Percentiles rank a stretch among this genome's conserved stretches.
phyloP scores from a whole-genome alignment of 1,140 invertebrate genomes.

The Chironomus striatipennis region DNA sequence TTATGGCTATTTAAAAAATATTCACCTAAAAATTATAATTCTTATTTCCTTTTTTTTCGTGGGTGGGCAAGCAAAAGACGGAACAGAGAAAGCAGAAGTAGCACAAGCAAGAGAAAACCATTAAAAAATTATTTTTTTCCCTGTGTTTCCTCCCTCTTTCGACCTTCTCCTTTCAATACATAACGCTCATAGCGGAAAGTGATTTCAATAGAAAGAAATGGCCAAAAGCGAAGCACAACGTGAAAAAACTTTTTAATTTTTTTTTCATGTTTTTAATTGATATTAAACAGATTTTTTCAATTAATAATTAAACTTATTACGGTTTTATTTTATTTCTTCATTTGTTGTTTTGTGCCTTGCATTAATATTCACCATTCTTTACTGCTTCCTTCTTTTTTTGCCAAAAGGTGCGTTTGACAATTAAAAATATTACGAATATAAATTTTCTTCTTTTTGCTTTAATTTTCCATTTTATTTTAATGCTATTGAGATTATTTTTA shows the following conservation, averaged over 20 bases:
- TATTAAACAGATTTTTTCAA: conserved; percentile 23
- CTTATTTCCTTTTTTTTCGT: background rate
- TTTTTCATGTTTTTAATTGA: conserved; percentile 22
- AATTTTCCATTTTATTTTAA: background rate
- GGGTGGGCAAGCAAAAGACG: background rate
- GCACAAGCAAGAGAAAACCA: background rate
- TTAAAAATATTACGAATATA: conserved; percentile 13
- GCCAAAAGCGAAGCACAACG: conserved; percentile 12
- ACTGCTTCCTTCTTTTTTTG: background rate
- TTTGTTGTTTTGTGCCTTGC: background rate
- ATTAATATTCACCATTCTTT: background rate
- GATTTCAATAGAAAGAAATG: background rate
- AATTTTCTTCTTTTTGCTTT: background rate
- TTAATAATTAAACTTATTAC: conserved; percentile 20
- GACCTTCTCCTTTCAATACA: background rate
- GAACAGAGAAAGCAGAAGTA: background rate
- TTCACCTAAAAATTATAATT: background rate
- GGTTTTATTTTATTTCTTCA: too few relatives aligned
- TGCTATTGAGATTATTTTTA: too few relatives aligned
- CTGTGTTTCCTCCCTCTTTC: conserved; percentile 11
- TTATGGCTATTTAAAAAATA: conserved; percentile 10
- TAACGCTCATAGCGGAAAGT: background rate
- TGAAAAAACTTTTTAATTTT: conserved; percentile 22
- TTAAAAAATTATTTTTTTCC: background rate
- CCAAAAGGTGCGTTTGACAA: conserved; percentile 21